phyloP scores from a whole-genome alignment of 1,140 invertebrate species.

The Marisa cornuarietis region DNA sequence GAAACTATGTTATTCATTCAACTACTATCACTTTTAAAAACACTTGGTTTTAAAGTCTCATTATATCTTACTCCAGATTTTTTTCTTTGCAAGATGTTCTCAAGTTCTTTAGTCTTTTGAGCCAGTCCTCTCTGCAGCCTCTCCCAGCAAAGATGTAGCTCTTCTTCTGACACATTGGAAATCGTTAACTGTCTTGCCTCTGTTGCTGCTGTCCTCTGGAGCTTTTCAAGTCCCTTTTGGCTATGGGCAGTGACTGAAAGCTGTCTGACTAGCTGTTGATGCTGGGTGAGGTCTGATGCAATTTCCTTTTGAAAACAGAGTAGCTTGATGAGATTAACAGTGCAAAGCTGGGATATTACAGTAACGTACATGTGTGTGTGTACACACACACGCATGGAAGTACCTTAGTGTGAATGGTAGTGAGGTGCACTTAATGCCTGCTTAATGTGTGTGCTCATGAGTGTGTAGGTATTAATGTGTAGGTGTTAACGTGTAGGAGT shows the following conservation, averaged over 20 bases:
- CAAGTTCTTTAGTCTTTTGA: conserved; percentile 52
- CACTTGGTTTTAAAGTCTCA: too few species aligned
- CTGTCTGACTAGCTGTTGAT: conserved; percentile 50
- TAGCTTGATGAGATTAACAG: too few species aligned
- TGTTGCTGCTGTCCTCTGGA: conserved; percentile 3
- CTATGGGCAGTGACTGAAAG: conserved; percentile 30
- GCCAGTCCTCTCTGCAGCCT: conserved; percentile 44
- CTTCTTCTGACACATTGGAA: conserved; percentile 25
- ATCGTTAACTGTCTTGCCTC: conserved; percentile 5
- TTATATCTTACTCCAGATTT: conserved; percentile 36
- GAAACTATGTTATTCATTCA: too few species aligned
- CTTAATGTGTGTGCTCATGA: too few species aligned
- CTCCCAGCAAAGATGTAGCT: conserved; percentile 51
- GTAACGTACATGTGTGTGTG: too few species aligned
- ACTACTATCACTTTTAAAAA: too few species aligned
- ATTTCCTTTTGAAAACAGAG: conserved; percentile 37
- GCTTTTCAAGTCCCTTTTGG: background rate
- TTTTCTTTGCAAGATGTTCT: conserved; percentile 42
- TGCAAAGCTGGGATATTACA: too few species aligned
- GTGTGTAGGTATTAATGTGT: too few species aligned
- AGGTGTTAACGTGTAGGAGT: too few species aligned
- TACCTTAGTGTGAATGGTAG: too few species aligned
- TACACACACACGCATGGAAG: too few species aligned
- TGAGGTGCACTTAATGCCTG: too few species aligned
- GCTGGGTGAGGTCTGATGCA: conserved; percentile 50